phyloP scores from a whole-genome alignment of 2,888 invertebrate species.

The Acanthoscelides obtectus region DNA sequence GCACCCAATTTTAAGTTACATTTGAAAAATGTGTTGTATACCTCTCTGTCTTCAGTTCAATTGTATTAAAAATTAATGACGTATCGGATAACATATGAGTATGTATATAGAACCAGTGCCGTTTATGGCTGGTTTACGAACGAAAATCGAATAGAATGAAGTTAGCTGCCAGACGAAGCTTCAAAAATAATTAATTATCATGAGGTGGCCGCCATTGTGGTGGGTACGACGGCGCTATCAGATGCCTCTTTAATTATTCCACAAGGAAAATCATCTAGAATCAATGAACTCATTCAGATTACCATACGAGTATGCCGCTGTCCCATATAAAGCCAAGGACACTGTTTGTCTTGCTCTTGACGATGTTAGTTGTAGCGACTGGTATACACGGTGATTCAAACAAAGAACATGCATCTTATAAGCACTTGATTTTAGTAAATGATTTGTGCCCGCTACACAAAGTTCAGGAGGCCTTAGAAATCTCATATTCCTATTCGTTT shows the following conservation, averaged over 20 bases:
- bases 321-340: not conserved
- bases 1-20: too few relatives aligned
- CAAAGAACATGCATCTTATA: not conserved
- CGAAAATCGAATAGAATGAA: not conserved
- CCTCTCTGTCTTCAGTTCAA: too few relatives aligned
- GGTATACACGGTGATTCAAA: not conserved
- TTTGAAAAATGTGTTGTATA: too few relatives aligned
- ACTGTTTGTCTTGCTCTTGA: not conserved
- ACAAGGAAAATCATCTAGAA: not conserved
- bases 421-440: too few relatives aligned
- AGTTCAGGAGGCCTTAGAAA: too few relatives aligned
- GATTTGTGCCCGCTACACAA: too few relatives aligned
- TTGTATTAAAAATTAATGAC: too few relatives aligned
- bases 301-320: not conserved
- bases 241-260: not conserved
- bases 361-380: not conserved
- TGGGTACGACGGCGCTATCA: not conserved
- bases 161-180: not conserved
- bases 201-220: not conserved
- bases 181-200: not conserved
- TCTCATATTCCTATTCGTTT: too few relatives aligned
- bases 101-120: too few relatives aligned
- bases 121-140: not conserved
- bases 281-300: not conserved
- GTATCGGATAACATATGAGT: too few relatives aligned